A percentile compares a stretch with the other conserved stretches of the same genome.
Evolutionary conservation across 2,797 vertebrate species (phyloP).

Genomic region (Lepus townsendii): DNA sequence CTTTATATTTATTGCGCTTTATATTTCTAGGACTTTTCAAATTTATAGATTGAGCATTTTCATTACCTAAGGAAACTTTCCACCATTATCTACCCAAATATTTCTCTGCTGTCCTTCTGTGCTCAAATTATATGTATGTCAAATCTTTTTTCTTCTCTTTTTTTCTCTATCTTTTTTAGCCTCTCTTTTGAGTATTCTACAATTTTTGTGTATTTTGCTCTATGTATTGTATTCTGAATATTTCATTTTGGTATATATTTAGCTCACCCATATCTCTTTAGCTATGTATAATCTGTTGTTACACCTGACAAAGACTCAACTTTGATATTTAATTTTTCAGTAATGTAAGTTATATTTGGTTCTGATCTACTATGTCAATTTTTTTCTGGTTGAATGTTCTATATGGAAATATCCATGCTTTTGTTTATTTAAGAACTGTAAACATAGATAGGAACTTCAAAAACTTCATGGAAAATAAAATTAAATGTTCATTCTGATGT

Average conservation of each 20-base stretch:
- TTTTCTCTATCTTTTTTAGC: neutral
- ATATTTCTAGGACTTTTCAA: neutral
- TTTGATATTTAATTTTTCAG: neutral
- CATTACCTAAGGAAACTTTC: neutral
- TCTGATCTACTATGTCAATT: neutral
- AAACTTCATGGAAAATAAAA: too few relatives aligned
- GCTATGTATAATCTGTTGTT: neutral
- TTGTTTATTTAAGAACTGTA: neutral
- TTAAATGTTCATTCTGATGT: too few relatives aligned
- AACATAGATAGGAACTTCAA: neutral
- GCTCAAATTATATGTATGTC: slow-evolving; percentile 5
- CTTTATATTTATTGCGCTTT: slow-evolving; percentile 14
- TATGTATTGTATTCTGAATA: neutral
- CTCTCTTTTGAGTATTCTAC: slow-evolving; percentile 5
- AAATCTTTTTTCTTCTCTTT: neutral
- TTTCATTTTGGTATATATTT: neutral
- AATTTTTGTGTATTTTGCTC: neutral
- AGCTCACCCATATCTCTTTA: neutral
- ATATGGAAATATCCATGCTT: neutral
- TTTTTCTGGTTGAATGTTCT: neutral
- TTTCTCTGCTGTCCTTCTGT: neutral
- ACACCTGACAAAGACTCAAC: neutral
- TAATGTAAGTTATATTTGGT: neutral
- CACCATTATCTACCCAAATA: slow-evolving; percentile 4
- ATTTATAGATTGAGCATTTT: neutral